These are phyloP conservation scores for Phragmatobia fuliginosa DNA, from an alignment of 2,888 invertebrate genomes.

Conservation along the genomic window DNA sequence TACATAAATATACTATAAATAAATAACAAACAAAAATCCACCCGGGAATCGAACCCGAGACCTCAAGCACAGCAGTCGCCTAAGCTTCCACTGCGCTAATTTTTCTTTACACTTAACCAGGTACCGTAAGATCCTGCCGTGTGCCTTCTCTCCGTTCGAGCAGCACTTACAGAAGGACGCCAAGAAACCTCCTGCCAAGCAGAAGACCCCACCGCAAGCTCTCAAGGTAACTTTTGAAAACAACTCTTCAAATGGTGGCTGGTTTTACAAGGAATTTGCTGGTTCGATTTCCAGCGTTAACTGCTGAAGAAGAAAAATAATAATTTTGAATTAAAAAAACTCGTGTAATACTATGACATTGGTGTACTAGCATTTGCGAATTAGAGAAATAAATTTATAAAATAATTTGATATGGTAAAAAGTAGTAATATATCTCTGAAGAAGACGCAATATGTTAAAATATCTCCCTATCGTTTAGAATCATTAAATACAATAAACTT, in stretches of 20 bases:
- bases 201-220: slow-evolving; percentile 68
- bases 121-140: slow-evolving; percentile 66
- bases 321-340: not conserved
- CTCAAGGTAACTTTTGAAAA: slow-evolving; percentile 60
- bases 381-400: too few species aligned
- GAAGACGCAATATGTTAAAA: not conserved
- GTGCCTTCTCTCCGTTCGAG: slow-evolving; percentile 69
- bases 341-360: not conserved
- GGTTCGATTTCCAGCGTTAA: slow-evolving; percentile 17
- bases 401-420: not conserved
- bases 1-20: too few species aligned
- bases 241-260: not conserved
- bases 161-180: slow-evolving; percentile 51
- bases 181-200: slow-evolving; percentile 50
- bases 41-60: too few species aligned
- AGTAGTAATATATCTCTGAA: too few species aligned
- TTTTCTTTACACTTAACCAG: slow-evolving; percentile 43
- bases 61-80: too few species aligned
- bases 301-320: not conserved
- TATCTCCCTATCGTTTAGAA: not conserved
- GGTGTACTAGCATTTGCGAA: not conserved
- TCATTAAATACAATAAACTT: not conserved
- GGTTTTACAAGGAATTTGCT: slow-evolving; percentile 3
- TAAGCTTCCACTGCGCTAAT: too few species aligned
- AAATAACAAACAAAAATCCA: too few species aligned